phyloP scores from a whole-genome alignment of 2,113 vertebrate genomes.

The Cephalopholis sonnerati region DNA sequence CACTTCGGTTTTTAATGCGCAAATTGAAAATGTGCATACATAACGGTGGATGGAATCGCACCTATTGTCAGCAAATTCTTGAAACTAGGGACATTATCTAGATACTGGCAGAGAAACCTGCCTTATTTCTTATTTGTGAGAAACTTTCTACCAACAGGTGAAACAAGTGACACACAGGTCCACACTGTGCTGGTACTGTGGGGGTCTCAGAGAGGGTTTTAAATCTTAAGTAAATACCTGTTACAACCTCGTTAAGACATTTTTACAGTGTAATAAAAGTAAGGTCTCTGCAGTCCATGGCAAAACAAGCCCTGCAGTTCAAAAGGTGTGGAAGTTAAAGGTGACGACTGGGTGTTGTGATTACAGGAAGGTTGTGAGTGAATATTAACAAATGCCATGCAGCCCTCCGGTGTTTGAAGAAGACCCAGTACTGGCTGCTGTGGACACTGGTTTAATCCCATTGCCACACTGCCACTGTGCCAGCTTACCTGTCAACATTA shows the following conservation, averaged over 20 bases:
- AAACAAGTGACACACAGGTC: not conserved
- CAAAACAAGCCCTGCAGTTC: slow-evolving; percentile 4
- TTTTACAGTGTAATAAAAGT: slow-evolving; percentile 23
- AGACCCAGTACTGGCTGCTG: slow-evolving; percentile 28
- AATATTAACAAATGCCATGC: slow-evolving; percentile 37
- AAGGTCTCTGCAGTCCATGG: slow-evolving; percentile 9
- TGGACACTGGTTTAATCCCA: slow-evolving; percentile 55
- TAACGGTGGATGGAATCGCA: no score
- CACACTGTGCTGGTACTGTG: slow-evolving; percentile 2
- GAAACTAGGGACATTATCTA: not conserved
- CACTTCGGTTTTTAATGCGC: no score
- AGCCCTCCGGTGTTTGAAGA: slow-evolving; percentile 54
- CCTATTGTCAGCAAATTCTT: not conserved
- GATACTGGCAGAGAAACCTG: not conserved
- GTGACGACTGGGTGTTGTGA: slow-evolving; percentile 11
- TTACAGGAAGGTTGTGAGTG: slow-evolving; percentile 20
- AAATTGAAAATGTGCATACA: no score
- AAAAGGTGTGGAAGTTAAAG: slow-evolving; percentile 2
- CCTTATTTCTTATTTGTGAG: not conserved
- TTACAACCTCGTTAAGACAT: not conserved
- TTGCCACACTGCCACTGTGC: slow-evolving; percentile 32
- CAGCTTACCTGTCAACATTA: slow-evolving; percentile 55
- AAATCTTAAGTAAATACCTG: slow-evolving; percentile 18
- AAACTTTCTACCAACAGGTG: not conserved
- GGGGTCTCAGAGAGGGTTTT: slow-evolving; percentile 8